A percentile compares a stretch with the other conserved stretches of the same genome.
phyloP scores from a whole-genome alignment of 2,797 vertebrate species.

The Staurois parvus region DNA sequence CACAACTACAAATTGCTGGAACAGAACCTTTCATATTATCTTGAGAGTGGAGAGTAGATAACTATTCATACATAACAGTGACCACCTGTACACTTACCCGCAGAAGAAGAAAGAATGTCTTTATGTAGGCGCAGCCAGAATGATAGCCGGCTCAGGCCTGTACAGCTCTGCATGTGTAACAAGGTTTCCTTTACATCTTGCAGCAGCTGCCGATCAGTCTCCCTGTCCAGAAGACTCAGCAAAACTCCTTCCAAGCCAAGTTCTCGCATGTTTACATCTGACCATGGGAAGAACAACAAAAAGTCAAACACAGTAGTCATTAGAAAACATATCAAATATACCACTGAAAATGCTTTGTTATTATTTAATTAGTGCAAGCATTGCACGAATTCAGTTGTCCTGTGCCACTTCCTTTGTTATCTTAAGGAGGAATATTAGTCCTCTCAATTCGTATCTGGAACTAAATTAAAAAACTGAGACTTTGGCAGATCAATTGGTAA shows the following conservation, averaged over 20 bases:
- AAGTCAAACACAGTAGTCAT: not conserved
- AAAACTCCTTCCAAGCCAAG: conserved; percentile 91
- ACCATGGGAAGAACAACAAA: conserved; percentile 62
- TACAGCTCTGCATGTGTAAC: conserved; percentile 87
- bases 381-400: too few relatives aligned
- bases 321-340: too few relatives aligned
- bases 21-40: not conserved
- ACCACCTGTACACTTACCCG: conserved; percentile 73
- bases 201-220: conserved; percentile 82
- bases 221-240: conserved; percentile 87
- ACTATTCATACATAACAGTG: not conserved
- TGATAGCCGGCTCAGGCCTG: conserved; percentile 83
- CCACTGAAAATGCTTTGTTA: too few relatives aligned
- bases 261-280: conserved; percentile 90
- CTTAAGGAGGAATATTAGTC: too few relatives aligned
- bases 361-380: too few relatives aligned
- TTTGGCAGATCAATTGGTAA: too few relatives aligned
- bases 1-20: not conserved
- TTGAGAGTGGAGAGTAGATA: not conserved
- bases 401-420: too few relatives aligned
- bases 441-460: too few relatives aligned
- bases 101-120: conserved; percentile 89
- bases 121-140: conserved; percentile 95
- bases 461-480: too few relatives aligned
- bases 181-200: conserved; percentile 89